Percentiles rank a stretch among this genome's conserved stretches.
Conservation (phyloP, 2,113 vertebrate genomes). For the Ia io region DNA sequence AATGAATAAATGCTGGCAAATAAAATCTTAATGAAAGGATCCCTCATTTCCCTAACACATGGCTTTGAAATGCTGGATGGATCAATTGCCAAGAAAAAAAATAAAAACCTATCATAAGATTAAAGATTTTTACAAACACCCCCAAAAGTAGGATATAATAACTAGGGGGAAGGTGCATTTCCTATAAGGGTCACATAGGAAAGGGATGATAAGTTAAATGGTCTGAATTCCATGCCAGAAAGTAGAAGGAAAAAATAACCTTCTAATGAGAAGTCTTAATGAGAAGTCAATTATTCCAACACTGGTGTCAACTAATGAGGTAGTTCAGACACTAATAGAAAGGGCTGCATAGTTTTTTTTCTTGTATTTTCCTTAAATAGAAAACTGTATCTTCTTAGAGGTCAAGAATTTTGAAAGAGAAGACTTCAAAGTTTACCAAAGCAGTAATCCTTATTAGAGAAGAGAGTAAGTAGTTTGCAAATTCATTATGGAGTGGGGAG, state of each 20-base stretch:
- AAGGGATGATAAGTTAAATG: constrained; percentile 5
- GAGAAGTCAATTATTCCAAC: constrained; percentile 47
- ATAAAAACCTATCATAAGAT: constrained; percentile 5
- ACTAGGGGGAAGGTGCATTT: constrained; percentile 8
- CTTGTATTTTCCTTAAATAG: background rate
- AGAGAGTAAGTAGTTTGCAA: background rate
- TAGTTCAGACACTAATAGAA: background rate
- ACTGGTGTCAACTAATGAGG: background rate
- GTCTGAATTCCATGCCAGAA: background rate
- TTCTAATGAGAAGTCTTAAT: constrained; percentile 48
- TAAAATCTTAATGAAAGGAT: constrained; percentile 40
- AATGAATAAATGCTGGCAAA: background rate
- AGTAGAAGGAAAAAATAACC: constrained; percentile 13
- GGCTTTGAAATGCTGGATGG: constrained; percentile 17
- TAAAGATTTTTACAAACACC: constrained; percentile 46
- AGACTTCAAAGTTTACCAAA: background rate
- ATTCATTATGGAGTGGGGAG: background rate
- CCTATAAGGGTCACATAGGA: constrained; percentile 21
- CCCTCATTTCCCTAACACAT: background rate
- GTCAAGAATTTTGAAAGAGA: constrained; percentile 11
- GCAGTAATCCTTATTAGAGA: background rate
- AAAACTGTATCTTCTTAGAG: constrained; percentile 1
- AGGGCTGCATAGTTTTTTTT: background rate
- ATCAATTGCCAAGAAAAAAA: constrained; percentile 9
- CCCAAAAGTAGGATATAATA: background rate